Evolutionary conservation across 2,113 vertebrate species (phyloP).

Genomic region (Cyrtonyx montezumae): DNA sequence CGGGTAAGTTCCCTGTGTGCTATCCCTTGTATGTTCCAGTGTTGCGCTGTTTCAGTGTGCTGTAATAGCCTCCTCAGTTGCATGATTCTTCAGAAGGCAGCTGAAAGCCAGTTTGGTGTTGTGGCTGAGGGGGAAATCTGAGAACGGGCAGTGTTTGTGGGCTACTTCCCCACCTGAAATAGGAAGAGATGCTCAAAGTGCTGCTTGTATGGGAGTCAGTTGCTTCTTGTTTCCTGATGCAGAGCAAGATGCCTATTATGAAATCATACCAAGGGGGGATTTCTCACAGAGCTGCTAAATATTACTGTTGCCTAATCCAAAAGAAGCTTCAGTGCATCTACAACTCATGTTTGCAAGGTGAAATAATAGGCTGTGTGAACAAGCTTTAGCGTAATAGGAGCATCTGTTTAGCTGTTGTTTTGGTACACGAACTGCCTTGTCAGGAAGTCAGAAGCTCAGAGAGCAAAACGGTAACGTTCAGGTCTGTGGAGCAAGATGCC

Average conservation of each 20-base stretch:
- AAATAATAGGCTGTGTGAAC: neutral
- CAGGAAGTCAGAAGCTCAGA: neutral
- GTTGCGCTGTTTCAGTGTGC: neutral
- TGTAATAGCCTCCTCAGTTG: neutral
- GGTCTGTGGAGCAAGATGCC: neutral
- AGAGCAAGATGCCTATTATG: neutral
- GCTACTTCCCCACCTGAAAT: neutral
- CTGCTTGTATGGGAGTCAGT: neutral
- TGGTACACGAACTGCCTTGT: neutral
- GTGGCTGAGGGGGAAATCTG: neutral
- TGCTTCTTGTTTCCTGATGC: neutral
- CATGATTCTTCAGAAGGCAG: neutral
- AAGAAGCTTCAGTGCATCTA: neutral
- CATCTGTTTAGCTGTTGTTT: neutral
- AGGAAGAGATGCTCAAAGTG: neutral
- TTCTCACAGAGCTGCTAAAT: neutral
- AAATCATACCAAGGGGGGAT: neutral
- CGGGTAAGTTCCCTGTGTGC: slow-evolving; percentile 51
- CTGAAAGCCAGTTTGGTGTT: neutral
- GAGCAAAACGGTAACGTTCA: neutral
- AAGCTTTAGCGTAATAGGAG: neutral
- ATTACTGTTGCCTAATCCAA: neutral
- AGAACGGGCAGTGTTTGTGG: neutral
- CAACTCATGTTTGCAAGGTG: neutral
- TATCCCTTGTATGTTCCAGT: neutral